Evolutionary conservation across 2,797 vertebrate genomes (phyloP).

Genomic region (Distichodus sexfasciatus): DNA sequence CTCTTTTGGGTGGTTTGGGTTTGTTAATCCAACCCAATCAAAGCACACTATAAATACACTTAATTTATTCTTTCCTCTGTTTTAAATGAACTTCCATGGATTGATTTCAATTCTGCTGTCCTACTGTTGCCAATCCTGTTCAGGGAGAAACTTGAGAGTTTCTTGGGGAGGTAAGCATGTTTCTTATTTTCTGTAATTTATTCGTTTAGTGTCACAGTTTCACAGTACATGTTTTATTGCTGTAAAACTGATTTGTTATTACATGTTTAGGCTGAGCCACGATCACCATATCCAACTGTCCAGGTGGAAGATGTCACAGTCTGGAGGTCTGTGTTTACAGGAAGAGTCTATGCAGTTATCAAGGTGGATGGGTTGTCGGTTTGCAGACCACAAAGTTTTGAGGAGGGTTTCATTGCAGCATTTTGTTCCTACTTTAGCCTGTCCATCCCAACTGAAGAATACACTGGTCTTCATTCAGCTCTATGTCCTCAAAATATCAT

Average conservation of each 20-base stretch:
- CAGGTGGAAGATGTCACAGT: background rate
- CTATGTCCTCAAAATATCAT: background rate
- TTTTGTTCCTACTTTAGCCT: conserved; percentile 3
- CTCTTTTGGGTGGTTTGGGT: too few relatives aligned
- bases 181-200: too few relatives aligned
- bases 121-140: background rate
- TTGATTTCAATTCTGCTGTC: background rate
- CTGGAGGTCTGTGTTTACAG: background rate
- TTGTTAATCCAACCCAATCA: too few relatives aligned
- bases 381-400: background rate
- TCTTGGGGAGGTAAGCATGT: too few relatives aligned
- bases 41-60: too few relatives aligned
- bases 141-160: too few relatives aligned
- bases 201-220: too few relatives aligned
- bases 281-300: background rate
- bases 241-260: background rate
- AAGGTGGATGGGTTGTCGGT: background rate
- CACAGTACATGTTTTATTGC: background rate
- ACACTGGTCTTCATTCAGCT: background rate
- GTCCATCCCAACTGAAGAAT: background rate
- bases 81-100: background rate
- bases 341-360: conserved; percentile 4
- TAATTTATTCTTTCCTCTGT: background rate
- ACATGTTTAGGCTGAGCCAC: background rate
- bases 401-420: background rate